Conservation (phyloP, 2,888 invertebrate genomes). For the Serripes groenlandicus region DNA sequence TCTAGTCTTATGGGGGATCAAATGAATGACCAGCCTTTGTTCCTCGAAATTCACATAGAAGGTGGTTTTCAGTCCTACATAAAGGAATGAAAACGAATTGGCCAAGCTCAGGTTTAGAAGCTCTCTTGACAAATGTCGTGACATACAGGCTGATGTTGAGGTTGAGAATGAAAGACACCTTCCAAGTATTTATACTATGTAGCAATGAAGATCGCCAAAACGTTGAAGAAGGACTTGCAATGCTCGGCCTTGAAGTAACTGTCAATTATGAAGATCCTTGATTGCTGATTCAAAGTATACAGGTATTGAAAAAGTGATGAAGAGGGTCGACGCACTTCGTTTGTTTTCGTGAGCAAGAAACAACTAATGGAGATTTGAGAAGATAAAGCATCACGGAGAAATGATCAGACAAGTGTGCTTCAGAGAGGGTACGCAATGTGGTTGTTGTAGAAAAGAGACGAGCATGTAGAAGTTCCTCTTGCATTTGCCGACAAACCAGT, state of each 20-base stretch:
- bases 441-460: neutral
- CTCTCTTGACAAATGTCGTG: slow-evolving; percentile 19
- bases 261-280: slow-evolving; percentile 24
- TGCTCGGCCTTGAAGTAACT: slow-evolving; percentile 21
- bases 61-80: slow-evolving; percentile 39
- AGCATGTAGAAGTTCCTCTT: no score
- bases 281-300: neutral
- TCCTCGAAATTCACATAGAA: slow-evolving; percentile 26
- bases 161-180: slow-evolving; percentile 3
- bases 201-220: neutral
- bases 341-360: slow-evolving; percentile 15
- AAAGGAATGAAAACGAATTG: slow-evolving; percentile 18
- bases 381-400: neutral
- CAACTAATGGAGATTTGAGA: neutral
- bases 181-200: slow-evolving; percentile 45
- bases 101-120: slow-evolving; percentile 31
- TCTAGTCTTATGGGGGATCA: slow-evolving; percentile 34
- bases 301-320: slow-evolving; percentile 24
- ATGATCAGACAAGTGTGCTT: slow-evolving; percentile 11
- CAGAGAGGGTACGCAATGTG: slow-evolving; percentile 15
- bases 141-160: neutral
- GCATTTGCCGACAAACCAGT: no score
- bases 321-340: slow-evolving; percentile 34
- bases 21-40: slow-evolving; percentile 24
- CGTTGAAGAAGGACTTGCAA: neutral